Evolutionary conservation across 2,113 vertebrate species (phyloP), one percentile per base, ranked within the genome.

Genomic region (Gymnarchus niloticus): DNA sequence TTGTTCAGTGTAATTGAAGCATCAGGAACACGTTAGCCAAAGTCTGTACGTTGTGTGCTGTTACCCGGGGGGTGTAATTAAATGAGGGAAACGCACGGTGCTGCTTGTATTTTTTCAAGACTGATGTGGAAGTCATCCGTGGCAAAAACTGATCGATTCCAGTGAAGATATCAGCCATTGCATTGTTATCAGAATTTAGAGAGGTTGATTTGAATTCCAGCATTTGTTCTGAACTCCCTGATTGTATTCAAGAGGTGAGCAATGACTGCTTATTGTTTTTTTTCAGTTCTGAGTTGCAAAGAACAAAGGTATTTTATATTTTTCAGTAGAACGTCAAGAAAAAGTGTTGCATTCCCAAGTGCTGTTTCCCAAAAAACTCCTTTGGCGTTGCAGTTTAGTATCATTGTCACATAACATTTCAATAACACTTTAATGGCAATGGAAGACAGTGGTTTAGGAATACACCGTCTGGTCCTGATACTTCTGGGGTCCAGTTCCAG

Each of bases 81-180:
- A 90, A 87, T 87, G 25, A 80, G 82, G 86, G 89, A 87, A 87
- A 87, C 56, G 21, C 65, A 90, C 57, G 44, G 41, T 81, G 85
- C 56, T 44, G 49, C 3, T 86, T 59, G 41, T 21, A 8, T 82
- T 56, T 87, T 56, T 85, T 37, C 84, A 82, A 87, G 73, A 84
- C 84, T n/a, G 21, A 85, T 69, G 85, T 46, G 21, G 41, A 83
- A 65, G 28, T 59, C 80, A 81, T 81, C 83, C 57, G 23, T 23
- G 85, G 84, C 54, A 88, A 59, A 76, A 86, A 85, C 80, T 85
- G 56, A 85, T 88, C 77, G 59, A 86, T 88, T 86, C 61, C 2
- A 10, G 83, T 87, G 76, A 87, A 85, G 86, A 80, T 59, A 73
- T 37, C 23, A 6, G 25, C 25, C 49, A 52, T 86, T 88, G 86